Conservation (phyloP, 1,140 invertebrate species). For the Bicyclus anynana region DNA sequence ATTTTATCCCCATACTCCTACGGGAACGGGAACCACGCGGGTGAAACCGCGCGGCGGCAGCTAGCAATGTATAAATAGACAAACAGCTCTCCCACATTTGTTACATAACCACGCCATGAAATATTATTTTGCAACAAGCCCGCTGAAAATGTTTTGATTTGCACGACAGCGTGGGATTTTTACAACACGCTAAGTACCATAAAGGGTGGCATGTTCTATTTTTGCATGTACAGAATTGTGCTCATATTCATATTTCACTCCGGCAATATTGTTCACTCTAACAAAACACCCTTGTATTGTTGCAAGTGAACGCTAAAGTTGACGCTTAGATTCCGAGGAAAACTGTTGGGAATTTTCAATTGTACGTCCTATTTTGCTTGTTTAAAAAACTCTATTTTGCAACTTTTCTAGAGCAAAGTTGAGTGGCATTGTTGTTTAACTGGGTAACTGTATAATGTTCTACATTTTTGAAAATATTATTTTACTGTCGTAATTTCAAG, state of each 20-base stretch:
- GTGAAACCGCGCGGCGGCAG: no score
- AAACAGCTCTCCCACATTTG: not conserved
- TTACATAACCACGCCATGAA: constrained; percentile 25
- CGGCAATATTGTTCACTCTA: constrained; percentile 32
- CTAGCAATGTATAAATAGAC: no score
- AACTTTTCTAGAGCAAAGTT: constrained; percentile 12
- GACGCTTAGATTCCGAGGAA: constrained; percentile 25
- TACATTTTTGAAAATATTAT: no score
- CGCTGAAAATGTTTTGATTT: constrained; percentile 37
- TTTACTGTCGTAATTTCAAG: no score
- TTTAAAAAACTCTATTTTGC: constrained; percentile 21
- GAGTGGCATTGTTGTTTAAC: constrained; percentile 8
- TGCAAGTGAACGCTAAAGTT: constrained; percentile 25
- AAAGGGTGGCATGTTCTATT: constrained; percentile 27
- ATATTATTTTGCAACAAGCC: constrained; percentile 40
- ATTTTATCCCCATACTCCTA: no score
- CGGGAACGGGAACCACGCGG: no score
- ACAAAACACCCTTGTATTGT: constrained; percentile 30
- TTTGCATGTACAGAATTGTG: constrained; percentile 30
- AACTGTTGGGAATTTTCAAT: constrained; percentile 24
- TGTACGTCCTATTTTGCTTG: constrained; percentile 24
- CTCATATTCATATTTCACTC: constrained; percentile 37
- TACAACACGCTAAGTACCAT: constrained; percentile 32
- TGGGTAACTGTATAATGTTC: not conserved
- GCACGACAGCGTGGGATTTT: constrained; percentile 32